phyloP scores from a whole-genome alignment of 2,888 invertebrate species.

The Rutpela maculata region DNA sequence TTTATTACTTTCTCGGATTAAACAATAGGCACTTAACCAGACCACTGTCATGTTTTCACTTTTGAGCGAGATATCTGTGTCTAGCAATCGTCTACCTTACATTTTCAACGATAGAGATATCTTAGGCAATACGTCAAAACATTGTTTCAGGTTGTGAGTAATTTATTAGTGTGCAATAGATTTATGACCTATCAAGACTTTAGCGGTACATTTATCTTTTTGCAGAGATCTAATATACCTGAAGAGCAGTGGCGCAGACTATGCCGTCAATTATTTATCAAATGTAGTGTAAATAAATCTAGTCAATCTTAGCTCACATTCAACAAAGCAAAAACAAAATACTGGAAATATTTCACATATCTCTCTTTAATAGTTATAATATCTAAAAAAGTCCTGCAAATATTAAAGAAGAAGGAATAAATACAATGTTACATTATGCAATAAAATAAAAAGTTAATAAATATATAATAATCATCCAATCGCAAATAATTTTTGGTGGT shows the following conservation, averaged over 20 bases:
- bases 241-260: neutral
- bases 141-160: conserved; percentile 3
- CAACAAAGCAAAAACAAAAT: no score
- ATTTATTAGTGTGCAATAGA: conserved; percentile 1
- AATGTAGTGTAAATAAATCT: neutral
- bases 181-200: conserved; percentile 7
- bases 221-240: neutral
- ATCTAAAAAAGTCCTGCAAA: no score
- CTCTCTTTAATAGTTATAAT: no score
- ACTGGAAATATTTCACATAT: no score
- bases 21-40: conserved; percentile 24
- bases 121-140: conserved; percentile 16
- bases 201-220: conserved; percentile 8
- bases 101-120: conserved; percentile 6
- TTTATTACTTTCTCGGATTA: conserved; percentile 14
- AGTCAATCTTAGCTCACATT: no score
- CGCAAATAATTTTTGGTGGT: no score
- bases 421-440: no score
- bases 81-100: conserved; percentile 14
- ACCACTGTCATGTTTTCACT: conserved; percentile 26
- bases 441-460: no score
- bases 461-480: no score
- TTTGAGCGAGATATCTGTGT: conserved; percentile 4
- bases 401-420: no score
- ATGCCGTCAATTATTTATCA: neutral